phyloP scores from a whole-genome alignment of 2,113 vertebrate genomes.

The Condylura cristata region DNA sequence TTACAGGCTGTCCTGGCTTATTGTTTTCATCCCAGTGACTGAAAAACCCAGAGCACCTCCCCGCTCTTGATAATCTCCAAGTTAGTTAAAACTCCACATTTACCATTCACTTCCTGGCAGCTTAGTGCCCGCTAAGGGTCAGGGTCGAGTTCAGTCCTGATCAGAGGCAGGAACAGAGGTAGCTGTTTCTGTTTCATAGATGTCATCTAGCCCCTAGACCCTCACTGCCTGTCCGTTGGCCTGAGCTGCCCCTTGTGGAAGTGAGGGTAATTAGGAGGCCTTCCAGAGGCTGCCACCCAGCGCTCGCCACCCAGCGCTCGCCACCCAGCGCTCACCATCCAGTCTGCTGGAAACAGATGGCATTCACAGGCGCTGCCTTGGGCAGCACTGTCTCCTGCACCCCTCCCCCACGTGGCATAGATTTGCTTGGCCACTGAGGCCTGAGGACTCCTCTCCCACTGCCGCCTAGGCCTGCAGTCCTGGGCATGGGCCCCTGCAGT shows the following conservation, averaged over 20 bases:
- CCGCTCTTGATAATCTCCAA: not conserved
- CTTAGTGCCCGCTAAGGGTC: not conserved
- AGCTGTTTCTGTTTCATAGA: conserved; percentile 18
- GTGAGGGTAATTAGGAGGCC: not conserved
- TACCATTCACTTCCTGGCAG: not conserved
- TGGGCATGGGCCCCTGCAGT: not conserved
- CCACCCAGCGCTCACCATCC: not conserved
- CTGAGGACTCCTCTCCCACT: not conserved
- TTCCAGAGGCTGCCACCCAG: not conserved
- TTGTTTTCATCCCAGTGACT: not conserved
- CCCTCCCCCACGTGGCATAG: not conserved
- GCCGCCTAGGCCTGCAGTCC: not conserved
- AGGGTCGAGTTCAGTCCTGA: not conserved
- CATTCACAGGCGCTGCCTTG: not conserved
- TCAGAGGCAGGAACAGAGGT: not conserved
- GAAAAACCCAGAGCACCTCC: not conserved
- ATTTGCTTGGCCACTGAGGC: not conserved
- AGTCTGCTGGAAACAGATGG: not conserved
- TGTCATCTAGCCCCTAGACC: not conserved
- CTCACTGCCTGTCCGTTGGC: not conserved
- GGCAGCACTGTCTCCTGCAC: not conserved
- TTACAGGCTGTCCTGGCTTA: not conserved
- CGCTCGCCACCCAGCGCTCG: not conserved
- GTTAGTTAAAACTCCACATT: not conserved
- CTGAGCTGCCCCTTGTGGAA: not conserved